phyloP scores from a whole-genome alignment of 2,113 vertebrate species.

The Spea multiplicata region DNA sequence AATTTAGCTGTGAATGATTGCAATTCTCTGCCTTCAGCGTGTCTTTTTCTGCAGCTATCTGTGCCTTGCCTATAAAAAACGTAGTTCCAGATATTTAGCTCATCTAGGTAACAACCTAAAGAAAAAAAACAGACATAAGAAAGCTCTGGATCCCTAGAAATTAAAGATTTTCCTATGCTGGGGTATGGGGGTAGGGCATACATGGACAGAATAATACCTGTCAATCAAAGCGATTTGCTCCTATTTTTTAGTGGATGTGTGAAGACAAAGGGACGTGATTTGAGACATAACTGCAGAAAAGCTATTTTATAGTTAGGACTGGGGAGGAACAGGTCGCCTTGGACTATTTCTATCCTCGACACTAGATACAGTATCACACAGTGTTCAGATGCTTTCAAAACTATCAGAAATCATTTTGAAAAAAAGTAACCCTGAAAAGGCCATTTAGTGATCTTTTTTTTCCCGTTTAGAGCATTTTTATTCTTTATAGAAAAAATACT shows the following conservation, averaged over 20 bases:
- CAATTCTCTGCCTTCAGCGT: slow-evolving; percentile 33
- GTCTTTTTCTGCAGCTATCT: slow-evolving; percentile 15
- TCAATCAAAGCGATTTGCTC: neutral
- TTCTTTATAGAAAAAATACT: slow-evolving; percentile 14
- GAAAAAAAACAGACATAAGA: neutral
- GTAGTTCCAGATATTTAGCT: slow-evolving; percentile 23
- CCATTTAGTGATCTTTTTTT: slow-evolving; percentile 27
- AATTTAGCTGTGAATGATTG: slow-evolving; percentile 41
- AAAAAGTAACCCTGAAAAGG: slow-evolving; percentile 38
- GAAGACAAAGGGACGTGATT: neutral
- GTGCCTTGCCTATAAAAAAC: slow-evolving; percentile 19
- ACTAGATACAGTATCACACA: slow-evolving; percentile 23
- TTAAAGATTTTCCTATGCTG: neutral
- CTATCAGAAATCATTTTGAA: slow-evolving; percentile 16
- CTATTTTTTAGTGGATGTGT: neutral
- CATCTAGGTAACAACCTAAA: slow-evolving; percentile 2
- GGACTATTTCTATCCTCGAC: slow-evolving; percentile 11
- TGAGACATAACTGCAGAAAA: neutral
- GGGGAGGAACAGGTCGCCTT: neutral
- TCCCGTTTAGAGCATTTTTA: slow-evolving; percentile 29
- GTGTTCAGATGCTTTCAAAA: slow-evolving; percentile 23
- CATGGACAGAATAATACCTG: neutral
- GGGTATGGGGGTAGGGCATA: neutral
- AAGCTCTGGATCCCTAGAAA: neutral
- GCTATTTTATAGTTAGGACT: neutral